These are phyloP conservation scores for Dendrocincla tyrannina DNA, from an alignment of 2,797 vertebrate species.

Conservation along the genomic window DNA sequence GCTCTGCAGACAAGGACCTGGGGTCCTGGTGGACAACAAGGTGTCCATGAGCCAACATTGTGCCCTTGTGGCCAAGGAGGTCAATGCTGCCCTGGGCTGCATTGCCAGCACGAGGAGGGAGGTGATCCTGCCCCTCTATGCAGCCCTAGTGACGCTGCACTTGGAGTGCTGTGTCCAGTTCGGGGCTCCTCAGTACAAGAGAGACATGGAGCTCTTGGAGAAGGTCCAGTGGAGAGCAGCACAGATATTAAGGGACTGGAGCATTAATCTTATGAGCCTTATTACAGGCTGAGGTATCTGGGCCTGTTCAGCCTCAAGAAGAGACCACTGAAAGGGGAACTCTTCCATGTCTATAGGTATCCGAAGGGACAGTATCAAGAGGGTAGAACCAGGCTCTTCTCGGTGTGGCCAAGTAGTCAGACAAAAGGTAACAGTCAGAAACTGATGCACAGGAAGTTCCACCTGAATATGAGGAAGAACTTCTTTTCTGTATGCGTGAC, in stretches of 20 bases:
- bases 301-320: background rate
- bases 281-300: background rate
- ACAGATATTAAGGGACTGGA: background rate
- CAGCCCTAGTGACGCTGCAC: background rate
- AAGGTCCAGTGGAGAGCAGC: background rate
- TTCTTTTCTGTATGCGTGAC: background rate
- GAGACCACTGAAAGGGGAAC: background rate
- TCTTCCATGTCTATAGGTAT: no score
- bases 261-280: no score
- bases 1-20: background rate
- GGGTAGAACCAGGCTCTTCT: background rate
- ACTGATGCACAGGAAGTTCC: background rate
- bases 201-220: background rate
- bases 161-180: background rate
- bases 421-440: background rate
- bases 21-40: background rate
- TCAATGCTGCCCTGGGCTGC: background rate
- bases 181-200: background rate
- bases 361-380: background rate
- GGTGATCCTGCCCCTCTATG: background rate
- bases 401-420: background rate
- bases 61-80: background rate
- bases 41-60: background rate
- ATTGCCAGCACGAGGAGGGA: accelerated
- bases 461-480: background rate